Evolutionary conservation across 2,888 invertebrate species (phyloP).

Genomic region (Macrosoma leucophasiata): DNA sequence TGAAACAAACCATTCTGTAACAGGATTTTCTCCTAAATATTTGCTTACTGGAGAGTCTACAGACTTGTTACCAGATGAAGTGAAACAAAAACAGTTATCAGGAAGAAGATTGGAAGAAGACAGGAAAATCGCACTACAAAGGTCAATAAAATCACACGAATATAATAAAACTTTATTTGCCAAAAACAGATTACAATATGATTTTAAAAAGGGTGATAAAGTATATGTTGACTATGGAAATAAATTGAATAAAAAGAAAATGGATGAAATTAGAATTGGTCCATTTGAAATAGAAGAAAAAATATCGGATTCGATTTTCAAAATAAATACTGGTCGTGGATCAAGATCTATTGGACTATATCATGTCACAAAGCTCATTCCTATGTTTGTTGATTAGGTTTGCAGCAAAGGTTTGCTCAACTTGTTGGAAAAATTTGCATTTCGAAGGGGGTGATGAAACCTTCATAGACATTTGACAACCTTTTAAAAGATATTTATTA

Average conservation of each 20-base stretch:
- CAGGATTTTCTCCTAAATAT: constrained; percentile 26
- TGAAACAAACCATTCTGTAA: constrained; percentile 26
- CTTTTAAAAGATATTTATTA: too few species aligned
- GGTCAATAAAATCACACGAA: constrained; percentile 18
- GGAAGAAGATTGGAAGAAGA: constrained; percentile 17
- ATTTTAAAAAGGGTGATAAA: constrained; percentile 14
- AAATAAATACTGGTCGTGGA: constrained; percentile 14
- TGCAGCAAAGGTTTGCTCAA: background rate
- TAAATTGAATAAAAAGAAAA: constrained; percentile 13
- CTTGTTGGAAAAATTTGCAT: background rate
- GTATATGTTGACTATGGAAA: constrained; percentile 16
- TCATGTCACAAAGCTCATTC: constrained; percentile 13
- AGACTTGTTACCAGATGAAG: constrained; percentile 18
- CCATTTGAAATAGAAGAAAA: constrained; percentile 15
- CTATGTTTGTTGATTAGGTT: constrained; percentile 4
- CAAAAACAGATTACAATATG: constrained; percentile 11
- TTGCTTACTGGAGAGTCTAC: constrained; percentile 24
- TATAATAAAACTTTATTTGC: constrained; percentile 14
- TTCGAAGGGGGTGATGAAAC: background rate
- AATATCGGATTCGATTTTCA: constrained; percentile 16
- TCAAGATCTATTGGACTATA: constrained; percentile 10
- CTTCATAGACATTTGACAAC: background rate
- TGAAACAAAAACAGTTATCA: constrained; percentile 17
- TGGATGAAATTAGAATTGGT: constrained; percentile 16
- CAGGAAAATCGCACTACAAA: constrained; percentile 22